Base-by-base conservation (phyloP, 2,113 vertebrate genomes). In the Tupaia chinensis region DNA sequence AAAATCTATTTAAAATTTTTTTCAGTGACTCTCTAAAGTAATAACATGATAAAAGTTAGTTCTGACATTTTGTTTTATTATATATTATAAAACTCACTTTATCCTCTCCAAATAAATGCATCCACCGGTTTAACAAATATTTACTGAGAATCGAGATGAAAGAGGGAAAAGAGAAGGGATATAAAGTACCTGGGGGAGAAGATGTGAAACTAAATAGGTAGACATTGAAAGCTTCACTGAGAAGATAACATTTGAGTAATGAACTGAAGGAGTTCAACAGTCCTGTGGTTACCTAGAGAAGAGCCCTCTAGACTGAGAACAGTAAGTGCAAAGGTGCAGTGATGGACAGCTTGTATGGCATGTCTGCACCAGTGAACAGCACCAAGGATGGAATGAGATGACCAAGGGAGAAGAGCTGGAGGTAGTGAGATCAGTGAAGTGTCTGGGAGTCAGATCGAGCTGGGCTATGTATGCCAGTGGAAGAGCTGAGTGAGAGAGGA, bases 31-130 rank as follows among this genome's bases (percentile, higher is more conserved):
- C 23, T 73, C 17, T 85, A 66, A 88, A 65, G 4, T 68, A 86
- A 56, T 74, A 56, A n/a, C 17, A 32, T 29, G 58, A 86, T 66
- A 93, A 91, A 93, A 27, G 5, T 32, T 76, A 72, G 1, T 65
- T 93, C 27, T 79, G 10, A 22, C 32, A 22, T 73, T 90, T 84
- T 20, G 20, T 78, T 96, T 95, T 84, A 84, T 96, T 95, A 58
- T 65, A 90, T 87, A 78, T 79, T 78, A 44, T 44, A 44, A 72
- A 93, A 70, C 34, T 66, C 56, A 72, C 70, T 93, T 93, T 13
- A 82, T 91, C n/a, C n/a, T 84, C 72, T 87, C 65, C 66, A 85
- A 89, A 54, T 90, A 90, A 90, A 82, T 44, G 9, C 32, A 68
- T 93, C 82, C 25, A 87, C 4, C 82, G 93, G 86, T 19, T 87